Evolutionary conservation across 2,888 invertebrate genomes (phyloP).

Genomic region (Leptinotarsa peninsularis): DNA sequence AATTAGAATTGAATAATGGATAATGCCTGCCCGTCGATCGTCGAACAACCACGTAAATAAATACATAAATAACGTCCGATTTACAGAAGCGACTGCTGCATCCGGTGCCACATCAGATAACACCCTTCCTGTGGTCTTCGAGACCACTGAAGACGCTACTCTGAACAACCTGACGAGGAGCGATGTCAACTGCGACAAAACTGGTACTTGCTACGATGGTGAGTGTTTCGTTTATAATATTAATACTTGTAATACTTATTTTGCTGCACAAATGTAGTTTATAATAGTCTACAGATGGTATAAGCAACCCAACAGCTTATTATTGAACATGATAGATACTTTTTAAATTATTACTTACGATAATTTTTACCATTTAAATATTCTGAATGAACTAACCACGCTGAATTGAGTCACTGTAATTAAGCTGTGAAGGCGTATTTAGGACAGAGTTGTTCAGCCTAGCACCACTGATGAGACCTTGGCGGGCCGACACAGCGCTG

Average conservation of each 20-base stretch:
- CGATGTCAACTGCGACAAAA: slow-evolving; percentile 90
- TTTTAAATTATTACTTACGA: no score
- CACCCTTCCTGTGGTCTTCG: slow-evolving; percentile 80
- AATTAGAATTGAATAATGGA: slow-evolving; percentile 18
- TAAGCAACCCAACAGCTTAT: no score
- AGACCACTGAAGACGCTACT: slow-evolving; percentile 80
- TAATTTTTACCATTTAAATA: no score
- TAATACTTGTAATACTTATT: slow-evolving; percentile 6
- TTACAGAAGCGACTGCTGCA: slow-evolving; percentile 47
- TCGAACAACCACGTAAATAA: background rate
- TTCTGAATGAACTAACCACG: no score
- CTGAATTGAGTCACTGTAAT: no score
- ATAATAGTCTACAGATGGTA: no score
- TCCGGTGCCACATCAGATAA: slow-evolving; percentile 67
- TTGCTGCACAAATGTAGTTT: no score
- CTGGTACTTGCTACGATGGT: slow-evolving; percentile 96
- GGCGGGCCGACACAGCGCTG: no score
- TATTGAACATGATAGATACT: no score
- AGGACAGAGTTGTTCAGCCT: no score
- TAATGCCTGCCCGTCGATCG: background rate
- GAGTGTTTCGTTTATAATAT: slow-evolving; percentile 54
- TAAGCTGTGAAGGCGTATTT: no score
- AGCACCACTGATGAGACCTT: no score
- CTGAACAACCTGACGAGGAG: slow-evolving; percentile 81
- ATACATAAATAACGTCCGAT: slow-evolving; percentile 38